Evolutionary conservation across 2,113 vertebrate genomes (phyloP).

Genomic region (Galeopterus variegatus): DNA sequence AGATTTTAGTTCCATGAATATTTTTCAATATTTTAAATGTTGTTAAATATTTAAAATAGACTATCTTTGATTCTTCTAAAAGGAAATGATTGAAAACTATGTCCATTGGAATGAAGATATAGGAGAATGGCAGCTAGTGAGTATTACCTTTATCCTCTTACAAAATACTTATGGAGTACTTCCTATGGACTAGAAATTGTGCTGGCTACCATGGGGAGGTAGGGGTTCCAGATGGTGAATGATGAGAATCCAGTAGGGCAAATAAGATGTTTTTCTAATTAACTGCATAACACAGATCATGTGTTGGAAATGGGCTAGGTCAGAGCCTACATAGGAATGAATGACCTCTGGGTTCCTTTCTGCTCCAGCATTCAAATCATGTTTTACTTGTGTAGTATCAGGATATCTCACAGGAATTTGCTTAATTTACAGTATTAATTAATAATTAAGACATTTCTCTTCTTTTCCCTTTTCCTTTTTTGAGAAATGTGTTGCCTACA

Average conservation of each 20-base stretch:
- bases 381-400: background rate
- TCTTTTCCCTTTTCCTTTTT: slow-evolving; percentile 65
- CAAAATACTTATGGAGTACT: background rate
- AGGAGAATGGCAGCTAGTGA: slow-evolving; percentile 99
- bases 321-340: background rate
- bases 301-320: background rate
- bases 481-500: slow-evolving; percentile 99
- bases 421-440: background rate
- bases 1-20: slow-evolving; percentile 7
- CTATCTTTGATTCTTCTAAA: slow-evolving; percentile 62
- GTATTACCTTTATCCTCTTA: slow-evolving; percentile 66
- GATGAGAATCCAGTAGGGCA: background rate
- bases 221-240: background rate
- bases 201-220: background rate
- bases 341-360: background rate
- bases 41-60: slow-evolving; percentile 51
- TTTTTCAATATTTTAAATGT: slow-evolving; percentile 64
- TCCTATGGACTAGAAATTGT: background rate
- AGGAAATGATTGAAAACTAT: slow-evolving; percentile 99
- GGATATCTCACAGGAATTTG: background rate
- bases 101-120: slow-evolving; percentile 99
- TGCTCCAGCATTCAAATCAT: background rate
- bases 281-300: background rate
- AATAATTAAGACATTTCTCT: slow-evolving; percentile 65
- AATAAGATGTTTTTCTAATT: background rate